Base-by-base conservation (phyloP, 2,888 invertebrate species). In the Labia minor region DNA sequence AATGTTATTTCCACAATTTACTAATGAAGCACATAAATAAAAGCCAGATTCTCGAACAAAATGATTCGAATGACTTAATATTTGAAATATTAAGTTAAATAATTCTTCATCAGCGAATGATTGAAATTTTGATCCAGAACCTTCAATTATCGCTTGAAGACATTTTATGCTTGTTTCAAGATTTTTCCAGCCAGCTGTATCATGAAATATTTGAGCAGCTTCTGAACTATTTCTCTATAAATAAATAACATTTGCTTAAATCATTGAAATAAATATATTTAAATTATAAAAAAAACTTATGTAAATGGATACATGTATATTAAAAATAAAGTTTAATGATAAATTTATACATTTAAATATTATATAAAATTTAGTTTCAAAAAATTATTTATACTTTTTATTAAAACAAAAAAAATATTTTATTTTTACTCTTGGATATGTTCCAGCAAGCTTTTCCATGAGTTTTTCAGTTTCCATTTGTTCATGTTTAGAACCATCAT, bases 161-260 rank as follows among this genome's bases (percentile, higher is more conserved):
- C 80, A 80, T 76, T 80, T 81, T 77, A 82, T 77, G 73, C 78
- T 81, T 0, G 82, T 81, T 73, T 82, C 82, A 65, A 82, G 72
- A 66, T 77, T 77, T 67, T 80, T 79, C 80, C 81, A 81, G 1
- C 81, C 81, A 37, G 81, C 81, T 21, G 81, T 81, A 69, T 81
- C 81, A 73, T 81, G 80, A 71, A 81, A 80, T 37, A 81, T 79
- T 71, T 80, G 76, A n/a, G 77, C 75, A 21, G 78, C 76, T 71
- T 76, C 75, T 64, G 74, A 71, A 72, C 75, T 76, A 49, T 73
- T 72, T 67, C 76, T 74, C 78, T 76, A 72, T 61, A 74, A 72
- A 66, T 63, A 69, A 37, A 61, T 68, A 19, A 26, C 8, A 26
- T 26, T 26, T n/a, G 16, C 14, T 66, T 33, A 61, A 16, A 16